Evolutionary conservation across 1,140 invertebrate genomes (phyloP).

Genomic region (Zaprionus davidi): DNA sequence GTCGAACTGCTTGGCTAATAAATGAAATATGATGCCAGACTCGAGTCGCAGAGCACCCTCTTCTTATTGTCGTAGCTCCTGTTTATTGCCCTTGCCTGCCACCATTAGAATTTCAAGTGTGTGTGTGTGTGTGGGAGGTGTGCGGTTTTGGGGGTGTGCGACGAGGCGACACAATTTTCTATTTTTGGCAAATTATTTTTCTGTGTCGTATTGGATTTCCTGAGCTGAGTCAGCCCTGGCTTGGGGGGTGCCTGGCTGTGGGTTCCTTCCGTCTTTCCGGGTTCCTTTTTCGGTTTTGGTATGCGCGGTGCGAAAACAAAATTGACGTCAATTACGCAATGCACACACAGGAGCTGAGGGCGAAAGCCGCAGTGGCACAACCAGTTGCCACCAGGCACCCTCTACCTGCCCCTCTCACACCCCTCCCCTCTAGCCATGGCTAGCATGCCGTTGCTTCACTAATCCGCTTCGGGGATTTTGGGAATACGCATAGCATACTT

Average conservation of each 20-base stretch:
- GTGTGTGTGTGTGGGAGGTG: slow-evolving; percentile 32
- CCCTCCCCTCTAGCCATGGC: slow-evolving; percentile 13
- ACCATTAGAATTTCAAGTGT: slow-evolving; percentile 64
- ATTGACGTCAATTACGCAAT: slow-evolving; percentile 84
- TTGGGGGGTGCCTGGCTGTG: slow-evolving; percentile 7
- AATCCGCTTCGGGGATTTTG: slow-evolving; percentile 84
- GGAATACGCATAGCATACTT: slow-evolving; percentile 81
- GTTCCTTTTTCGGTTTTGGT: slow-evolving; percentile 54
- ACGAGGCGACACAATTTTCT: slow-evolving; percentile 74
- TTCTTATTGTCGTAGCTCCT: slow-evolving; percentile 70
- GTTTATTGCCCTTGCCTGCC: slow-evolving; percentile 60
- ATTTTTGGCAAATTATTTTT: slow-evolving; percentile 83
- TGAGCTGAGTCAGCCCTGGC: slow-evolving; percentile 24
- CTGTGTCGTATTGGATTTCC: slow-evolving; percentile 74
- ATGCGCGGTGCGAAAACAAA: slow-evolving; percentile 84
- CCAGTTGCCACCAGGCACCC: slow-evolving; percentile 52
- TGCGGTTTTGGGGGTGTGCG: slow-evolving; percentile 37
- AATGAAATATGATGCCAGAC: slow-evolving; percentile 81
- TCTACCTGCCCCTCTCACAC: not conserved
- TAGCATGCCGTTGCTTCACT: slow-evolving; percentile 30
- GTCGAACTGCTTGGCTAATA: slow-evolving; percentile 74
- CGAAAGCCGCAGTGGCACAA: slow-evolving; percentile 8
- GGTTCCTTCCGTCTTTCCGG: not conserved
- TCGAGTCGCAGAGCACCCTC: slow-evolving; percentile 14
- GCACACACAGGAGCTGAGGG: slow-evolving; percentile 49